Evolutionary conservation across 2,113 vertebrate genomes (phyloP).

Genomic region (Fregata magnificens): DNA sequence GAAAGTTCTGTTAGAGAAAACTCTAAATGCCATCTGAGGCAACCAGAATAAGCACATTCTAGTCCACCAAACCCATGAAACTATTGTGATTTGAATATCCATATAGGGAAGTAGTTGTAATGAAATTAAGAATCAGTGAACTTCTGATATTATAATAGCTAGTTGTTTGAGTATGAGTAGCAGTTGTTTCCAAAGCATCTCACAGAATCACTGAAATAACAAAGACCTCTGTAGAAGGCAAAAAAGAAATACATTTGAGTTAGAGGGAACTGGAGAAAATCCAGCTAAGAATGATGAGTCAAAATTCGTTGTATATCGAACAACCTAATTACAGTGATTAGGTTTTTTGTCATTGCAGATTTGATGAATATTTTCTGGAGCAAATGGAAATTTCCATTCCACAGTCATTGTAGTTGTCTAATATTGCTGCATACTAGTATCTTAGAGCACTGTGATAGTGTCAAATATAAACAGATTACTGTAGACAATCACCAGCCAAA

Average conservation of each 20-base stretch:
- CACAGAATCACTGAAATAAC: background rate
- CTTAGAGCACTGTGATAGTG: background rate
- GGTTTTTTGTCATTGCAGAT: background rate
- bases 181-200: background rate
- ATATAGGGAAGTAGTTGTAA: background rate
- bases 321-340: slow-evolving; percentile 2
- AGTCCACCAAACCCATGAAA: background rate
- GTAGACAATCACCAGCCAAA: slow-evolving; percentile 13
- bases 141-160: background rate
- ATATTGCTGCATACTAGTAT: background rate
- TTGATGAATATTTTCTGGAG: background rate
- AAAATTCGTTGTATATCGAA: slow-evolving; percentile 5
- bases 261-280: background rate
- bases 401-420: background rate
- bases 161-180: background rate
- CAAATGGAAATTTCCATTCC: slow-evolving; percentile 5
- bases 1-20: background rate
- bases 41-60: background rate
- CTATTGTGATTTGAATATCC: background rate
- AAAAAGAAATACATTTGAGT: background rate
- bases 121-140: background rate
- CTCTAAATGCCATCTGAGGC: background rate
- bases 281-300: background rate
- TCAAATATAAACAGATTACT: slow-evolving; percentile 15
- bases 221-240: background rate